phyloP scores from a whole-genome alignment of 2,888 invertebrate genomes.

The Asteroscopus sphinx region DNA sequence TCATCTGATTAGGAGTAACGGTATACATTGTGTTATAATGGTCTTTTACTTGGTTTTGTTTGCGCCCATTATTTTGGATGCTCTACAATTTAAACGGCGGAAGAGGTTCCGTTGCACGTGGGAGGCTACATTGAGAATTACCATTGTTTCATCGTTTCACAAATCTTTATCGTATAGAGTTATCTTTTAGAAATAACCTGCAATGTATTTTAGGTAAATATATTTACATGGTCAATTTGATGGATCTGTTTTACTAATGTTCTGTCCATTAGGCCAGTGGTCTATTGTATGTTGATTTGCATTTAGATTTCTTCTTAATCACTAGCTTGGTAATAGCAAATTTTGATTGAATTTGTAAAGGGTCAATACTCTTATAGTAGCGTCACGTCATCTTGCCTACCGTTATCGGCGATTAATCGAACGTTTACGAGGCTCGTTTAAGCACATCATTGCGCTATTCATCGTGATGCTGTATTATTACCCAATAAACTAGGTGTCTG shows the following conservation, averaged over 20 bases:
- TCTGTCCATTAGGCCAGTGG: conserved; percentile 9
- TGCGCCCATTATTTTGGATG: conserved; percentile 76
- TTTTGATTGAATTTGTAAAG: conserved; percentile 54
- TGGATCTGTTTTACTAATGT: conserved; percentile 16
- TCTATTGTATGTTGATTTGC: conserved; percentile 30
- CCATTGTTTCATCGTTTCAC: conserved; percentile 72
- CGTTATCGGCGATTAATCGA: conserved; percentile 74
- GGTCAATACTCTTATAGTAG: conserved; percentile 59
- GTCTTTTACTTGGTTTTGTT: conserved; percentile 74
- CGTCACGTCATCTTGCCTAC: conserved; percentile 70
- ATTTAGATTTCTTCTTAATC: conserved; percentile 37
- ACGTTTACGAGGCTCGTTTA: conserved; percentile 72
- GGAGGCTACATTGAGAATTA: conserved; percentile 72
- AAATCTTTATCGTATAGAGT: conserved; percentile 67
- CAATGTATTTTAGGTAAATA: conserved; percentile 34
- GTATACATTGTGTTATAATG: conserved; percentile 70
- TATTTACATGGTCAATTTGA: conserved; percentile 17
- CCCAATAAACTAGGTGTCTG: conserved; percentile 60
- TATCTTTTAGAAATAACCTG: conserved; percentile 60
- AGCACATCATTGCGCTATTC: conserved; percentile 71
- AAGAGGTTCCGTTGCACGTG: conserved; percentile 82
- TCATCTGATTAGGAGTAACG: conserved; percentile 71
- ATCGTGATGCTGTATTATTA: conserved; percentile 67
- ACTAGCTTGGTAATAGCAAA: conserved; percentile 22
- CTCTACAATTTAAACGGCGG: conserved; percentile 79